Evolutionary conservation across 1,140 invertebrate species (phyloP).

Genomic region (Papilio aristodemus): DNA sequence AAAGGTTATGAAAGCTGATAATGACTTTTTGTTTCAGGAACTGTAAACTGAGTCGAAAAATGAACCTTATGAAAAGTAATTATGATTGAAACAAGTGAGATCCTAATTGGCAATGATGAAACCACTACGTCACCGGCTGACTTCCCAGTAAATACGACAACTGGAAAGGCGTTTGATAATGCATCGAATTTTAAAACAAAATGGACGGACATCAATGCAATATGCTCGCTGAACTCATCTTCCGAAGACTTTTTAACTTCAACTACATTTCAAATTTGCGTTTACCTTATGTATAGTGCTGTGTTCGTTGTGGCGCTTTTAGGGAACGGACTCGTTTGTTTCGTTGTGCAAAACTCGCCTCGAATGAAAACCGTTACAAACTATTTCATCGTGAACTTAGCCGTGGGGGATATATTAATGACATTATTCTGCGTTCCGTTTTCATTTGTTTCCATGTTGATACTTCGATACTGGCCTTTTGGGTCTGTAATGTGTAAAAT

Average conservation of each 20-base stretch:
- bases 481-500: constrained; percentile 87
- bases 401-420: constrained; percentile 92
- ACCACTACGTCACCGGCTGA: background rate
- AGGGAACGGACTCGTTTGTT: constrained; percentile 91
- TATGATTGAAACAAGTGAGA: constrained; percentile 29
- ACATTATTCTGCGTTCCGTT: constrained; percentile 93
- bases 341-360: constrained; percentile 87
- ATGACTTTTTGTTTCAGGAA: constrained; percentile 24
- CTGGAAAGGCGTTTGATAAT: constrained; percentile 13
- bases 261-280: constrained; percentile 82
- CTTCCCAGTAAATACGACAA: constrained; percentile 13
- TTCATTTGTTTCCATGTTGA: constrained; percentile 87
- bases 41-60: constrained; percentile 13
- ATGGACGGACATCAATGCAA: constrained; percentile 27
- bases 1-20: constrained; percentile 2
- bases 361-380: constrained; percentile 94
- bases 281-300: constrained; percentile 87
- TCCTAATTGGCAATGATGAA: constrained; percentile 14
- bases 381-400: constrained; percentile 92
- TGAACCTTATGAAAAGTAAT: constrained; percentile 23
- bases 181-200: constrained; percentile 19
- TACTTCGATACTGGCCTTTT: constrained; percentile 91
- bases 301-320: constrained; percentile 88
- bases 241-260: constrained; percentile 54
- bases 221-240: constrained; percentile 38